Evolutionary conservation across 2,888 invertebrate species (phyloP).

Genomic region (Frankliniella fusca): DNA sequence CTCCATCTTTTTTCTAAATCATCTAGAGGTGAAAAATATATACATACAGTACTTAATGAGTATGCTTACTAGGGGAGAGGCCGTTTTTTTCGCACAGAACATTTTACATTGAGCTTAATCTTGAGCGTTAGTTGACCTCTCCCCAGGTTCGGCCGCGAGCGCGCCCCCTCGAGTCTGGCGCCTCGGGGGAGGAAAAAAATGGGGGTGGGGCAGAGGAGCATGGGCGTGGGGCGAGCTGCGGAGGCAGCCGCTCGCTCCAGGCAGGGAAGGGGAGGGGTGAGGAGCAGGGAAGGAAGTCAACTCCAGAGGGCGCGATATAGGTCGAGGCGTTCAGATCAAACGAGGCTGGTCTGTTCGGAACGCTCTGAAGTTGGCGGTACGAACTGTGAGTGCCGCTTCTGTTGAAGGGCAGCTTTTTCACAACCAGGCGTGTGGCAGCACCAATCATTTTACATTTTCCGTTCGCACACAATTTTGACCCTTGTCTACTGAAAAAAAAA

Average conservation of each 20-base stretch:
- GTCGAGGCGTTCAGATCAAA: no score
- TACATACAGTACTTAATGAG: not conserved
- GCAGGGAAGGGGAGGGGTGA: not conserved
- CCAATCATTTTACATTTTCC: not conserved
- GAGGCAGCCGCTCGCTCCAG: not conserved
- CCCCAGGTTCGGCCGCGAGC: not conserved
- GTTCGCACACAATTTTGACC: not conserved
- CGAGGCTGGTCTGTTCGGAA: no score
- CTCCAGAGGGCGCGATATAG: not conserved
- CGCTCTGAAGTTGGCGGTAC: not conserved
- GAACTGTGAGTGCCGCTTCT: not conserved
- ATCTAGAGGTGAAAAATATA: constrained; percentile 23
- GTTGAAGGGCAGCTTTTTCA: not conserved
- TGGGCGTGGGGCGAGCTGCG: not conserved
- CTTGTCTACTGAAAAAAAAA: not conserved
- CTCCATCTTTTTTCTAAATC: not conserved
- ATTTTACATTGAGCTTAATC: constrained; percentile 11
- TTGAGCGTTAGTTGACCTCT: not conserved
- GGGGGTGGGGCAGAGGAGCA: not conserved
- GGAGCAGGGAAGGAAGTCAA: not conserved
- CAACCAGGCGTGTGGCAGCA: constrained; percentile 21
- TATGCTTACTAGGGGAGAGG: not conserved
- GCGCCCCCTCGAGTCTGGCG: not conserved
- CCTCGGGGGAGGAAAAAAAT: not conserved
- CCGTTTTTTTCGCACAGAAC: not conserved